Evolutionary conservation across 1,140 invertebrate species (phyloP).

Genomic region (Lutraria rhynchaena): DNA sequence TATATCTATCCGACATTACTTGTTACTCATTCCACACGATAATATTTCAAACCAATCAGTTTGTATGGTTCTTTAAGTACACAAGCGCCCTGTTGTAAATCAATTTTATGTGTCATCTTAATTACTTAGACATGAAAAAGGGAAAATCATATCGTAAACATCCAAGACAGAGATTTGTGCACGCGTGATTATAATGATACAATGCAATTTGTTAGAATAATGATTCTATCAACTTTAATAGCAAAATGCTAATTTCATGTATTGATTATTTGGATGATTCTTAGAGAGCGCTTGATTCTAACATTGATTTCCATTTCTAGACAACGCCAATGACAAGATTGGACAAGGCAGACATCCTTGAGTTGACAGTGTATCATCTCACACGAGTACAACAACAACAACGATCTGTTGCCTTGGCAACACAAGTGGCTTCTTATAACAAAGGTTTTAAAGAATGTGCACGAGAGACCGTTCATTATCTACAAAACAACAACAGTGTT

Average conservation of each 20-base stretch:
- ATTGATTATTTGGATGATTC: background rate
- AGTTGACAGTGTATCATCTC: constrained; percentile 25
- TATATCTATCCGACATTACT: too few relatives aligned
- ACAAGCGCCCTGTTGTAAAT: too few relatives aligned
- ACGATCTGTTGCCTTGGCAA: constrained; percentile 4
- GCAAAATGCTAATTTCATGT: background rate
- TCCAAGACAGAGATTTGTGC: background rate
- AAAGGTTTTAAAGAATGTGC: constrained; percentile 25
- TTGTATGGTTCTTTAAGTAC: too few relatives aligned
- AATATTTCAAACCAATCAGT: too few relatives aligned
- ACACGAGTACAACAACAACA: constrained; percentile 35
- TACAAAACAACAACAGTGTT: background rate
- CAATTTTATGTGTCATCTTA: too few relatives aligned
- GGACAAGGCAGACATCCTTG: constrained; percentile 40
- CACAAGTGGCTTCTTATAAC: constrained; percentile 19
- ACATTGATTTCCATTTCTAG: constrained; percentile 10
- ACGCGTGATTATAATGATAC: background rate
- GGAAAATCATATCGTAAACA: background rate
- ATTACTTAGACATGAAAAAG: too few relatives aligned
- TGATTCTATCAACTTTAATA: background rate
- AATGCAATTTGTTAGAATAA: background rate
- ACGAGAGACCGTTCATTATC: constrained; percentile 15
- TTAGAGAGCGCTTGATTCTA: background rate
- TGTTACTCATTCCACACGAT: too few relatives aligned
- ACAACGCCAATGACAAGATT: constrained; percentile 29